Conservation (phyloP, 2,797 vertebrate genomes). For the Hipposideros larvatus region DNA sequence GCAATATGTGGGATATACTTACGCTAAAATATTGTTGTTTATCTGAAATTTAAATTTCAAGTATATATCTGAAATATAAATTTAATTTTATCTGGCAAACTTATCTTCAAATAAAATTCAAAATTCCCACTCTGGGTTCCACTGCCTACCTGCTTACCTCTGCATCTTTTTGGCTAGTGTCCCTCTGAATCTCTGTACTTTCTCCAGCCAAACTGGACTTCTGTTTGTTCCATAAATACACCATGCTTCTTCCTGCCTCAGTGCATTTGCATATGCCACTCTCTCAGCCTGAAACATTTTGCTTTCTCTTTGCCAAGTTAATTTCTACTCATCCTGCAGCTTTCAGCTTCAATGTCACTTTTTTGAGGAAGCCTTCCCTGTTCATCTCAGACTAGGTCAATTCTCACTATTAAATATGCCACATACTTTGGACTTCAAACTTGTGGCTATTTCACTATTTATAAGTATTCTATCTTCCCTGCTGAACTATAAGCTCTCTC, state of each 20-base stretch:
- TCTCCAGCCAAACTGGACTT: background rate
- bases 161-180: background rate
- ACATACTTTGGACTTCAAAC: conserved; percentile 17
- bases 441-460: conserved; percentile 21
- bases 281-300: background rate
- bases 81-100: background rate
- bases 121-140: background rate
- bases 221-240: background rate
- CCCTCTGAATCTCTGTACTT: background rate
- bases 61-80: background rate
- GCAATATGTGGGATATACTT: background rate
- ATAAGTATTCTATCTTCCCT: background rate
- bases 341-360: background rate
- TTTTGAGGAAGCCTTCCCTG: background rate
- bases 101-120: conserved; percentile 20
- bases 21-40: background rate
- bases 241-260: background rate
- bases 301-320: background rate
- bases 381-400: background rate
- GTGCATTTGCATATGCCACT: background rate
- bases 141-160: background rate
- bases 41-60: background rate
- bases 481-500: background rate
- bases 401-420: conserved; percentile 3
- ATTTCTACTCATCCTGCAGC: background rate